Base-by-base conservation (phyloP, 2,888 invertebrate species). In the Sisyra nigra region DNA sequence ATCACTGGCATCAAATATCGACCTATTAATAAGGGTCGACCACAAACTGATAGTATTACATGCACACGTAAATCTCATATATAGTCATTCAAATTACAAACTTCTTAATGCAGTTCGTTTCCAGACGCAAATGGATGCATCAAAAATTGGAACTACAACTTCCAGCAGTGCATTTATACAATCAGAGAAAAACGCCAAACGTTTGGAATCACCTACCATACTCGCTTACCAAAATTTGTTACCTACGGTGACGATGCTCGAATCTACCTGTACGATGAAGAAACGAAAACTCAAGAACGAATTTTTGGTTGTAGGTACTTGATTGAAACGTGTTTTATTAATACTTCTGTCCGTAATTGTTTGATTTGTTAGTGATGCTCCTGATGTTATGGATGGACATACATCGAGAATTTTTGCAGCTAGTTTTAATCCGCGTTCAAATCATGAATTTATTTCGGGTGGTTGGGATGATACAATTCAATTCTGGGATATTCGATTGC, bases 81-180 rank as follows among this genome's bases (percentile, higher is more conserved):
- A 3, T 14, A 17, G 5, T 36, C 17, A 36, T 14, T n/a, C n/a
- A 36, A 10, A 10, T 10, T 30, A 10, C 31, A 10, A 9, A 9
- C 31, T 8, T 30, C 10, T 30, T 30, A 9, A 30, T 10, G 10
- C 31, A 8, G 10, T 8, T 8, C 10, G 31, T 8, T 30, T 30
- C 10, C 10, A 41, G 80, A 80, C 65, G 69, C 73, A 3, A 74
- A 73, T 51, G 80, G 80, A 31, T 71, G 67, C 52, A 69, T 80
- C 6, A 79, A 78, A 60, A 73, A 73, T 52, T 80, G 78, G 78
- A 74, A 76, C 57, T 75, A 74, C 55, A 69, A 71, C 53, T 74
- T 70, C 49, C 66, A 68, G 19, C 70, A 72, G 51, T 77, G 78
- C 52, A 53, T 78, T 31, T 75, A 73, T 49, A 75, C 76, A 1